Evolutionary conservation across 2,113 vertebrate genomes (phyloP), one percentile per base, ranked within the genome.

Genomic region (Apaloderma vittatum): DNA sequence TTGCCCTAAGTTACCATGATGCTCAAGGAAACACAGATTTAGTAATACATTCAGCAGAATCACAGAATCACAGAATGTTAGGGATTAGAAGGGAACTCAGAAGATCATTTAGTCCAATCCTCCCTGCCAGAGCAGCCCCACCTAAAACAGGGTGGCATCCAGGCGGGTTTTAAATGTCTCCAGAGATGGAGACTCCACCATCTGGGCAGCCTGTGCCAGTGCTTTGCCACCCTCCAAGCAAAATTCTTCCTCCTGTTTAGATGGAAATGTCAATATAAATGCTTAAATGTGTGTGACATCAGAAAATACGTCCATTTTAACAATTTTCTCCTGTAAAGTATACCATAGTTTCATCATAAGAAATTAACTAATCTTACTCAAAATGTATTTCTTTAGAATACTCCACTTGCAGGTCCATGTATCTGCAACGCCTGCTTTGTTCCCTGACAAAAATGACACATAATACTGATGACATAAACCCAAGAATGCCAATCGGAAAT

Each of bases 401-500:
- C 24, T 68, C 10, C 43, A 43, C 30, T 63, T 55, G n/a, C 32
- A 84, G n/a, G 19, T 22, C n/a, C 1, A 0, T 49, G 15, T 12
- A 68, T 12, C 7, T 51, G 62, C 65, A 51, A 22, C 1, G 22
- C 2, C 71, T 48, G 66, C 36, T 75, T n/a, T 81, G 36, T 24
- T 86, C 49, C 32, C 54, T 0, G 0, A 43, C 74, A 85, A 57
- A 48, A 85, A 32, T 4, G 59, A 54, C 23, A 78, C 0, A 2
- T 45, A 86, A 67, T 88, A 61, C 88, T 94, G 51, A 89, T 40
- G 77, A 75, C 63, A 58, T 81, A 75, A 91, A 74, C 18, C 37
- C 76, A 97, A 84, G 79, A 84, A 85, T 8, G 61, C 34, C 52
- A 49, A 37, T 65, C 1, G 1, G 97, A 96, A 94, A 94, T 94